phyloP scores from a whole-genome alignment of 2,888 invertebrate genomes.

The Oscheius myriophilus region DNA sequence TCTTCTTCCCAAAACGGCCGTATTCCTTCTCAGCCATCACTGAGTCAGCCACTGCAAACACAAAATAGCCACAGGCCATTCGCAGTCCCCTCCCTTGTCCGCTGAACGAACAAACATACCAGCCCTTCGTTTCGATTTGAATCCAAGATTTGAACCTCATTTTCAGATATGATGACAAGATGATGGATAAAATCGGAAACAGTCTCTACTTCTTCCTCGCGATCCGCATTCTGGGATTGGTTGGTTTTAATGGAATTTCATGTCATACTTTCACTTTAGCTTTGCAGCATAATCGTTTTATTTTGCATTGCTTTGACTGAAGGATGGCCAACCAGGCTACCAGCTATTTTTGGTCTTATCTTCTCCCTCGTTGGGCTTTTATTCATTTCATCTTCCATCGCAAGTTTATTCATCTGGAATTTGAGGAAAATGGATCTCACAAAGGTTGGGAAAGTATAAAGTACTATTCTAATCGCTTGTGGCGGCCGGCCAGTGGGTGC shows the following conservation, averaged over 20 bases:
- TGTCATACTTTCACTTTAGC: constrained; percentile 6
- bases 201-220: constrained; percentile 25
- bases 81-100: no score
- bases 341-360: constrained; percentile 28
- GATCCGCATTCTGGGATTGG: constrained; percentile 17
- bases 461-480: no score
- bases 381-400: constrained; percentile 31
- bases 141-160: not conserved
- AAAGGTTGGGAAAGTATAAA: no score
- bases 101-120: no score
- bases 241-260: not conserved
- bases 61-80: constrained; percentile 15
- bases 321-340: constrained; percentile 24
- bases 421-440: constrained; percentile 18
- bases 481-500: no score
- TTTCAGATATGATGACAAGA: constrained; percentile 12
- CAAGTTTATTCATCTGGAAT: constrained; percentile 27
- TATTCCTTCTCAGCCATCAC: not conserved
- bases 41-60: constrained; percentile 5
- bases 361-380: constrained; percentile 25
- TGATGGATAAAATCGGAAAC: constrained; percentile 20
- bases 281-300: constrained; percentile 27
- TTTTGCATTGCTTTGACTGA: constrained; percentile 30
- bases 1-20: constrained; percentile 9
- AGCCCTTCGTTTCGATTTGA: no score